Evolutionary conservation across 2,113 vertebrate species (phyloP), one percentile per base, ranked within the genome.

Genomic region (Scomber scombrus): DNA sequence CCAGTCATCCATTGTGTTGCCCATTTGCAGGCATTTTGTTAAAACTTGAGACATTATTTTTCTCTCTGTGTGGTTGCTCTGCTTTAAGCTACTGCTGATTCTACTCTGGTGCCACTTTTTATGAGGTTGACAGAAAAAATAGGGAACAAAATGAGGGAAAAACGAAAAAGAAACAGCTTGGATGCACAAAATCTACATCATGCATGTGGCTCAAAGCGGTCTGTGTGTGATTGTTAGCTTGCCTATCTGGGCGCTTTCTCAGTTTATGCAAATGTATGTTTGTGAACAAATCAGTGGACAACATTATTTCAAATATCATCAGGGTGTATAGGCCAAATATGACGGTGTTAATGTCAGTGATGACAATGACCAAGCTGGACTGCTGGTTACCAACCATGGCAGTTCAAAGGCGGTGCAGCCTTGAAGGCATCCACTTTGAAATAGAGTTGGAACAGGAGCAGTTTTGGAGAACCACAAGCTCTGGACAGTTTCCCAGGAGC

Each of bases 401-500:
- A 61, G 67, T 90, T 88, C 79, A 91, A 89, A 86, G 58, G 66
- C 46, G 50, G 31, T 18, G 7, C 50, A 46, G 82, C 82, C 84
- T 88, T 72, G 54, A 81, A 81, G 65, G 57, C 68, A 86, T 13
- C 64, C 49, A 82, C 75, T 82, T 75, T 89, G 80, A 87, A 90
- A 89, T 57, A 7, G 61, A 78, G 47, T 70, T 85, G 76, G 84
- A 88, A 77, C 71, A 72, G 69, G 66, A 62, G 56, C 50, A 1
- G 43, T 78, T 91, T 86, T 75, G 71, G 84, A 85, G 69, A 87
- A 87, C 71, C 62, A 80, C 63, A 61, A 61, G 61, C 75, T 66
- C 77, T 84, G 83, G 82, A 71, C 81, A 43, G 50, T 60, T 89
- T 93, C 93, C 91, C 92, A 82, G 56, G 88, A 85, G 93, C 83